Percentiles rank a stretch among this genome's conserved stretches.
phyloP scores from a whole-genome alignment of 2,113 vertebrate genomes.

The Phylloscopus trochilus region DNA sequence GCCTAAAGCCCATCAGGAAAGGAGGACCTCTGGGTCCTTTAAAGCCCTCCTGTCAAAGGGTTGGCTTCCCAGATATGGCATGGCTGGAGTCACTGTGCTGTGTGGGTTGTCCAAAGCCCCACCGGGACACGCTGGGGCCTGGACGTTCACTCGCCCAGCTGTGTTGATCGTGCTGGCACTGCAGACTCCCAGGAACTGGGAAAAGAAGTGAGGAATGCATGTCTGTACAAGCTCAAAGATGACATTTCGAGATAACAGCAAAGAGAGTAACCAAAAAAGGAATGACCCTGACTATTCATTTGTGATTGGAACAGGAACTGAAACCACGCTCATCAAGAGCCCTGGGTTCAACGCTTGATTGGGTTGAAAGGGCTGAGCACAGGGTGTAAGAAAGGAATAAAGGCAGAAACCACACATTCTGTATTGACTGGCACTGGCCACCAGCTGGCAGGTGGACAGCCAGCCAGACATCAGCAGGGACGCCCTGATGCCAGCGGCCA shows the following conservation, averaged over 20 bases:
- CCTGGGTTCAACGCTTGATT: background rate
- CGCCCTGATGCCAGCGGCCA: background rate
- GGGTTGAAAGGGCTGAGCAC: background rate
- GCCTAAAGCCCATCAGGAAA: background rate
- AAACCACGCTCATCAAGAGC: background rate
- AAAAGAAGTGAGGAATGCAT: background rate
- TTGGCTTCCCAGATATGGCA: fast-evolving
- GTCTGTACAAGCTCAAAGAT: background rate
- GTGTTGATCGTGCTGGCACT: background rate
- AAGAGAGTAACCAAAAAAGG: background rate
- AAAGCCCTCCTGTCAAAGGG: background rate
- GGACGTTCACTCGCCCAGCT: background rate
- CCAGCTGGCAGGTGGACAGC: background rate
- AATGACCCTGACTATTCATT: background rate
- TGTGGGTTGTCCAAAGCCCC: background rate
- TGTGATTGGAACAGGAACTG: background rate
- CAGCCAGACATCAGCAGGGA: background rate
- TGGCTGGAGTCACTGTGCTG: background rate
- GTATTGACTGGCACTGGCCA: background rate
- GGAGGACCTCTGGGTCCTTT: background rate
- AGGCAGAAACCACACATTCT: background rate
- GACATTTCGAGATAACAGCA: background rate
- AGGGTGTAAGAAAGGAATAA: background rate
- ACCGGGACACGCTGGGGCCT: background rate
- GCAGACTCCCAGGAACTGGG: fast-evolving